Evolutionary conservation across 2,797 vertebrate genomes (phyloP), one percentile per base, ranked within the genome.

Genomic region (Enteromius radiatus): DNA sequence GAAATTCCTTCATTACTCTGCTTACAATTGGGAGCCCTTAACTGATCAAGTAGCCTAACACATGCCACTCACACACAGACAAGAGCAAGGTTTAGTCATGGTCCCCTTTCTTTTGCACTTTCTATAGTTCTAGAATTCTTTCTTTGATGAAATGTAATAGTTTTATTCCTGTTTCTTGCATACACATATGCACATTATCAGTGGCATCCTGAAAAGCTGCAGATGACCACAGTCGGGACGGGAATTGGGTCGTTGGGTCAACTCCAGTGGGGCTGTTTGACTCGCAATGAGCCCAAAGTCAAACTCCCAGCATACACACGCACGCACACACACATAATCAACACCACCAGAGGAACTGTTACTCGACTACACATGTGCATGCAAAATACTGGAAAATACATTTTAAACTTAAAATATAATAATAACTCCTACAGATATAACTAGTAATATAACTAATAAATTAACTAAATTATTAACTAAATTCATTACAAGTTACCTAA

Each of bases 181-280:
- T 43, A 31, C 4, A 80, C 67, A 73, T 41, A 84, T n/a, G 49
- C 10, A 76, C 47, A 54, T 83, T 73, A 64, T 47, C 61, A 69
- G 23, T 56, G 45, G 31, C 52, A n/a, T 73, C 47, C 67, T 75
- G 70, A 78, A 85, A 88, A 86, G 88, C 19, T 77, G 63, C 88
- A 89, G 86, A 86, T 90, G 91, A 93, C 90, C 91, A 82, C 76
- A 70, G 77, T 86, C 82, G 56, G 63, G 87, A 89, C 87, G 84
- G 87, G 90, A 92, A 90, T 89, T 69, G 81, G 89, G 88, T 82
- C 79, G 88, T 79, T 88, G 76, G 82, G 86, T 89, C 83, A 80
- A 81, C 85, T 90, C 89, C 88, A 85, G 61, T 4, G 11, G 38
- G 52, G 49, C 67, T 47, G 36, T 65, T 41, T 70, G 64, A 43